Percentiles rank a stretch among this genome's conserved stretches.
phyloP scores from a whole-genome alignment of 2,888 invertebrate genomes.

The Tuberolachnus salignus region DNA sequence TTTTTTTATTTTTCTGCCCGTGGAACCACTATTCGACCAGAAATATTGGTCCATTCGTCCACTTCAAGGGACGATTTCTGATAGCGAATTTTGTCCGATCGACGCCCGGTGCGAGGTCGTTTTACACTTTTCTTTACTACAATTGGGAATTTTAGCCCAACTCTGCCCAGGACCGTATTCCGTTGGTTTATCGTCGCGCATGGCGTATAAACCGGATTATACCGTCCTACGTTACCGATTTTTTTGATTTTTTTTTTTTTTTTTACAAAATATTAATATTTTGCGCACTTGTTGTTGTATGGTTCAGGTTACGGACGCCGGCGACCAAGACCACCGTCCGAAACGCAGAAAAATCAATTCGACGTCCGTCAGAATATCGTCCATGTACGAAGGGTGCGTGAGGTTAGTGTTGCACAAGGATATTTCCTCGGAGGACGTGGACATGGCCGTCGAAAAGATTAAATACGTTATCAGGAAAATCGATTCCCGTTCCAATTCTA shows the following conservation, averaged over 20 bases:
- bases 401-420: constrained; percentile 77
- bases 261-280: no score
- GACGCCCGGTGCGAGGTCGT: no score
- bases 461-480: constrained; percentile 68
- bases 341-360: constrained; percentile 59
- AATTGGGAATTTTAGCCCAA: no score
- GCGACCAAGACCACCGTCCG: constrained; percentile 63
- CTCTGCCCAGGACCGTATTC: no score
- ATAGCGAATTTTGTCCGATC: no score
- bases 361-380: constrained; percentile 69
- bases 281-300: no score
- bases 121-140: no score
- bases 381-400: constrained; percentile 68
- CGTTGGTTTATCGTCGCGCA: background rate
- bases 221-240: background rate
- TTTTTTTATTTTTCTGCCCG: no score
- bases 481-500: background rate
- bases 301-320: constrained; percentile 62
- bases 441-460: constrained; percentile 75
- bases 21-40: no score
- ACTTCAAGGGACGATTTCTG: no score
- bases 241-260: background rate
- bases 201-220: background rate
- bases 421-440: constrained; percentile 71
- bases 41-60: no score